Evolutionary conservation across 1,140 invertebrate genomes (phyloP).

Genomic region (Polypedilum pembai): DNA sequence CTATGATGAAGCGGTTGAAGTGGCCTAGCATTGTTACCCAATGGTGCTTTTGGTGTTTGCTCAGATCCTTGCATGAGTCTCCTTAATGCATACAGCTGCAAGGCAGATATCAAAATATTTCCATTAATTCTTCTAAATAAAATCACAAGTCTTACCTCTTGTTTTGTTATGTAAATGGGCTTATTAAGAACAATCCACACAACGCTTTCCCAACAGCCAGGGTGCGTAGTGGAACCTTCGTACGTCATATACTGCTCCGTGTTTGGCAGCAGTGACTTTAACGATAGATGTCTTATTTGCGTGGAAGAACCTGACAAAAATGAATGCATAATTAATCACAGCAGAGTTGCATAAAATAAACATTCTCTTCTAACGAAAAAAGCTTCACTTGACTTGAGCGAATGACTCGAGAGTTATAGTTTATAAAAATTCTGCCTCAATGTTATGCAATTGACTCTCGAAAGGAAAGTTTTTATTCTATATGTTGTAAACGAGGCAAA

Average conservation of each 20-base stretch:
- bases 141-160: conserved; percentile 57
- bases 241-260: conserved; percentile 94
- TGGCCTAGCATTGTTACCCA: conserved; percentile 90
- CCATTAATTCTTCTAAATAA: conserved; percentile 27
- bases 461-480: background rate
- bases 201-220: conserved; percentile 85
- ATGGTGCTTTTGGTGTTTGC: conserved; percentile 74
- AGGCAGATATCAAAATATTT: conserved; percentile 31
- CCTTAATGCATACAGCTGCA: conserved; percentile 74
- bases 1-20: conserved; percentile 82
- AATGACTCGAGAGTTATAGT: too few species aligned
- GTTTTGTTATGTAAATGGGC: conserved; percentile 89
- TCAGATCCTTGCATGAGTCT: conserved; percentile 80
- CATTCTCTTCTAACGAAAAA: background rate
- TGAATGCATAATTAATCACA: conserved; percentile 28
- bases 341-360: conserved; percentile 29
- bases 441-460: background rate
- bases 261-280: conserved; percentile 74
- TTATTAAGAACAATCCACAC: conserved; percentile 95
- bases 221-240: conserved; percentile 93
- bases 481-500: background rate
- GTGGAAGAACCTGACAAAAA: conserved; percentile 58
- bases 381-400: too few species aligned
- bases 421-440: background rate
- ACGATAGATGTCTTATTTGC: conserved; percentile 72